Evolutionary conservation across 2,113 vertebrate species (phyloP), one percentile per base, ranked within the genome.

Genomic region (Phoenicopterus ruber): DNA sequence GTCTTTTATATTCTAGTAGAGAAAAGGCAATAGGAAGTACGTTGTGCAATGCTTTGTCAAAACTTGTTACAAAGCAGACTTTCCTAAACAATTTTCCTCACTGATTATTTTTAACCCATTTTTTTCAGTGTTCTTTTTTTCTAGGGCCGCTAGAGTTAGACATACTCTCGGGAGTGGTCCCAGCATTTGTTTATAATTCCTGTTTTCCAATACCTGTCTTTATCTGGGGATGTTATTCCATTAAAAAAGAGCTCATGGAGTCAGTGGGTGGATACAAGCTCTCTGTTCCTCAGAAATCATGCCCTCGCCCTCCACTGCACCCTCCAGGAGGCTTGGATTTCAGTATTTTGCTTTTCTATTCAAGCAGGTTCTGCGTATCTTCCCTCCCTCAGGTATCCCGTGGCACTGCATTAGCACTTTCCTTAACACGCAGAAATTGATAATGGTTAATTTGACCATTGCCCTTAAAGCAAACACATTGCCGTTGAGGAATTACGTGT

Each of bases 191-290:
- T 61, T 36, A 12, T 55, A 82, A 44, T 40, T 59, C 55, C 54
- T 47, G 29, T 67, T 92, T 73, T 66, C 54, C 16, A 32, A 3
- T 62, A 34, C 32, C 26, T 32, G 47, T 49, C n/a, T 42, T 49
- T 52, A 31, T 58, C 25, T 2, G 2, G 17, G 14, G 49, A 49
- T 74, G 20, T 46, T 55, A 28, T 59, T 52, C 18, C 44, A 18
- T 38, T 49, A 34, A 19, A n/a, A 61, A 86, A 44, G 8, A 21
- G 2, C 16, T 77, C 0, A 0, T 36, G 42, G 24, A 11, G 22
- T 71, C 72, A 57, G 12, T n/a, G 24, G 49, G 28, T 83, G 54
- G 63, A 36, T 58, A 42, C 9, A 49, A 92, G 10, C 13, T 20
- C 32, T 40, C 26, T 49, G 8, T n/a, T 84, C 21, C 54, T 69